Base-by-base conservation (phyloP, 2,888 invertebrate genomes). In the Teinopalpus imperialis region DNA sequence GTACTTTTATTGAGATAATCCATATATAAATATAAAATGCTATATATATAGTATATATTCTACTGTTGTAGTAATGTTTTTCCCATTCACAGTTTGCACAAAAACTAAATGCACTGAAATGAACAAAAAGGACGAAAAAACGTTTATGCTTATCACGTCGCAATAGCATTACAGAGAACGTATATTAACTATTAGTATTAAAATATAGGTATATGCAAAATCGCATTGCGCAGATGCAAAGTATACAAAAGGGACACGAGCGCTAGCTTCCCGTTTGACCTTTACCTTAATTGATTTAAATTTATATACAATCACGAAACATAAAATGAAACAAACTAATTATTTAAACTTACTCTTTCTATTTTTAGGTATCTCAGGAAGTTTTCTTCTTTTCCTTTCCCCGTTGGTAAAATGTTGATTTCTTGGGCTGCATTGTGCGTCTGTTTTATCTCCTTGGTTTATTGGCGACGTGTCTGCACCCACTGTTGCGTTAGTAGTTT, bases 361-460 rank as follows among this genome's bases (percentile, higher is more conserved):
- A 66, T 94, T 94, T 77, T 96, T 96, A 2, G 97, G 97, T 62
- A 97, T 96, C 83, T 97, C 96, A 21, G 97, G 97, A 14, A 97
- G 89, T 83, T 95, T 95, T 81, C 97, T 90, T 62, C 97, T 90
- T 65, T 94, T 91, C 53, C 95, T 89, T 69, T 94, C 93, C 6
- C 87, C 89, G 51, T 73, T 87, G 51, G 69, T 73, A 39, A 81
- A 81, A 10, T 70, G 66, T 58, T 80, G 81, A 48, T 82, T 80
- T 37, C 75, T 70, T n/a, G 81, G 80, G 54, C 78, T 85, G 18
- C 74, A 63, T 51, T 68, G 81, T 42, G 62, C 56, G 41, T 79
- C 88, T 48, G 63, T 60, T 8, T 56, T 65, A 2, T 80, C 79
- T 1, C 66, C 60, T 42, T 69, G 78, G 1, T 64, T 86, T 57